Evolutionary conservation across 1,140 invertebrate genomes (phyloP), one percentile per base, ranked within the genome.

Genomic region (Listronotus bonariensis): DNA sequence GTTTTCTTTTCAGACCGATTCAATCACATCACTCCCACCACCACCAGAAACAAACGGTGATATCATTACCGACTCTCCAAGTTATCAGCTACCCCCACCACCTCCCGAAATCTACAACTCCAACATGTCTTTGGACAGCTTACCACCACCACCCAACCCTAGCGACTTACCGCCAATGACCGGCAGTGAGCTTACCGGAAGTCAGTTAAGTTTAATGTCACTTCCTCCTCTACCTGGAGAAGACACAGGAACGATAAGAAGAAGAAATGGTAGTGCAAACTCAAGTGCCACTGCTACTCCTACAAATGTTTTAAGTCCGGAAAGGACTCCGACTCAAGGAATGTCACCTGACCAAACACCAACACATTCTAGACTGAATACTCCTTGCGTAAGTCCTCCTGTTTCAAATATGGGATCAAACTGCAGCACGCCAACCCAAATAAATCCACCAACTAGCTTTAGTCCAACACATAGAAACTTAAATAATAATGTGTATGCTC

Each of bases 131-230:
- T 75, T 92, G 40, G 88, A 91, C 54, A 89, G 88, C 9, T 72
- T 92, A 51, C 90, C 90, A 2, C 89, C 90, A 11, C 90, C 91
- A 2, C 91, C 90, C 0, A 88, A 89, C 3, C 88, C 88, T 0
- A 81, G 83, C 8, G 87, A 89, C 46, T 70, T 87, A 7, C 82
- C 84, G 15, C 73, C 80, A 8, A 82, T 84, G 56, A 82, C 83
- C 11, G 82, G 82, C 3, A 72, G 77, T 0, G 86, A 91, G 66
- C 79, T 91, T 0, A 85, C 84, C 12, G 88, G 87, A 1, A 89
- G 88, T 0, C 86, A 86, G 68, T 75, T 89, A 20, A 87, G 86
- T 43, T 69, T 88, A 9, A 83, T 84, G 31, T 89, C 87, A 4
- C 75, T 91, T 3, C 89, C 89, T 0, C 88, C 89, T 11, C 88